Conservation (phyloP, 2,113 vertebrate species). For the Mustela lutreola region DNA sequence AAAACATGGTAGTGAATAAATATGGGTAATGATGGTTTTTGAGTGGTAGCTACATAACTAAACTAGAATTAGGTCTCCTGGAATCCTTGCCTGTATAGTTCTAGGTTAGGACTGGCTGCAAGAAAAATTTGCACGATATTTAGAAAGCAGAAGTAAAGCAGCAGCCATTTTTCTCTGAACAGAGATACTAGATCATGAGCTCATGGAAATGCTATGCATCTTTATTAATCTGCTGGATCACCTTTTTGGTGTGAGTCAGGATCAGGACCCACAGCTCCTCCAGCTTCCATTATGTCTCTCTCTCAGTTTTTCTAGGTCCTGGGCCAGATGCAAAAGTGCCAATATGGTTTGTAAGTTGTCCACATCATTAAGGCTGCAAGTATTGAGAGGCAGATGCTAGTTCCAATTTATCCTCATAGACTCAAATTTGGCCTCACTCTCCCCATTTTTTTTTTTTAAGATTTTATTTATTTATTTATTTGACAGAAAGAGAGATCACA, state of each 20-base stretch:
- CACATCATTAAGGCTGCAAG: not conserved
- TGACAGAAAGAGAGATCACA: too few species aligned
- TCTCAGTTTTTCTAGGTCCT: not conserved
- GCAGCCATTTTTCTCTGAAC: not conserved
- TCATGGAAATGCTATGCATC: not conserved
- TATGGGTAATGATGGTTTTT: not conserved
- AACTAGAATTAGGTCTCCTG: not conserved
- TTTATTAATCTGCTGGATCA: not conserved
- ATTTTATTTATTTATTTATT: too few species aligned
- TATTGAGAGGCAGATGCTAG: not conserved
- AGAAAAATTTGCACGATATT: not conserved
- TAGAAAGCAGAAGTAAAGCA: not conserved
- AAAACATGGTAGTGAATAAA: conserved; percentile 1
- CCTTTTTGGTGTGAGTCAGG: not conserved
- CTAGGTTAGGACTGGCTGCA: not conserved
- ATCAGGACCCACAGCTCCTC: not conserved
- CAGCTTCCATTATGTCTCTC: not conserved
- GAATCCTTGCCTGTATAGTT: not conserved
- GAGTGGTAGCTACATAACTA: not conserved
- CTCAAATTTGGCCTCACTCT: not conserved
- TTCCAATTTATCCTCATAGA: not conserved
- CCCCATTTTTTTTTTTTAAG: too few species aligned
- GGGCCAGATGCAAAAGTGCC: not conserved
- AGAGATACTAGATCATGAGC: not conserved
- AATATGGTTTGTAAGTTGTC: not conserved